Evolutionary conservation across 2,113 vertebrate genomes (phyloP).

Genomic region (Gracilinanus agilis): DNA sequence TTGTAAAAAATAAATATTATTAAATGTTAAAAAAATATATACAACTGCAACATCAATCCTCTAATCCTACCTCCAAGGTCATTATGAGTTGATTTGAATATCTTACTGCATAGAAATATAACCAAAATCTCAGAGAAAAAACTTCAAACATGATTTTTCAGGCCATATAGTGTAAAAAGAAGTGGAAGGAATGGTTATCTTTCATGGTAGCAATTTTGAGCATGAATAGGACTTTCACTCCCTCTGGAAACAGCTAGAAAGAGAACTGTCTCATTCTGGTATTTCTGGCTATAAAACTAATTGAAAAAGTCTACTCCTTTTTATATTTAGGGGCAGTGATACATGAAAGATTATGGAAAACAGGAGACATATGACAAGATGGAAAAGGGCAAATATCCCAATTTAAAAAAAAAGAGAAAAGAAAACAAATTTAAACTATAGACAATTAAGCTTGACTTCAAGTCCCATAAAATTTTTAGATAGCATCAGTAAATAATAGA

Average conservation of each 20-base stretch:
- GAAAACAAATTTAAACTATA: neutral
- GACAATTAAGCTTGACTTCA: neutral
- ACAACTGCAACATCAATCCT: too few species aligned
- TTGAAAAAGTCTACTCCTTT: neutral
- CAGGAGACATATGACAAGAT: neutral
- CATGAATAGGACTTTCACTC: neutral
- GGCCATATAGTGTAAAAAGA: too few species aligned
- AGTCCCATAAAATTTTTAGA: too few species aligned
- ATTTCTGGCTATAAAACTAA: neutral
- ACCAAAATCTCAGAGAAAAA: too few species aligned
- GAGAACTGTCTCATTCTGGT: neutral
- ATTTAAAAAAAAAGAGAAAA: neutral
- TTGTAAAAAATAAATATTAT: too few species aligned
- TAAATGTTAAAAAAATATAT: too few species aligned
- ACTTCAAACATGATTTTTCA: too few species aligned
- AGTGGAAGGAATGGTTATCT: too few species aligned
- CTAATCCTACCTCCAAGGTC: too few species aligned
- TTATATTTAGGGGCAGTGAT: neutral
- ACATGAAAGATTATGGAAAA: neutral
- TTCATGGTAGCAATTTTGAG: neutral
- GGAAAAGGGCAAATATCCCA: neutral
- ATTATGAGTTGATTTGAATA: too few species aligned
- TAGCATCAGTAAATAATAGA: neutral
- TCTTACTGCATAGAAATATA: too few species aligned
- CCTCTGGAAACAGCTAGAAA: neutral